These are phyloP conservation scores for Sialia sialis DNA, from an alignment of 2,113 vertebrate genomes.

Conservation along the genomic window DNA sequence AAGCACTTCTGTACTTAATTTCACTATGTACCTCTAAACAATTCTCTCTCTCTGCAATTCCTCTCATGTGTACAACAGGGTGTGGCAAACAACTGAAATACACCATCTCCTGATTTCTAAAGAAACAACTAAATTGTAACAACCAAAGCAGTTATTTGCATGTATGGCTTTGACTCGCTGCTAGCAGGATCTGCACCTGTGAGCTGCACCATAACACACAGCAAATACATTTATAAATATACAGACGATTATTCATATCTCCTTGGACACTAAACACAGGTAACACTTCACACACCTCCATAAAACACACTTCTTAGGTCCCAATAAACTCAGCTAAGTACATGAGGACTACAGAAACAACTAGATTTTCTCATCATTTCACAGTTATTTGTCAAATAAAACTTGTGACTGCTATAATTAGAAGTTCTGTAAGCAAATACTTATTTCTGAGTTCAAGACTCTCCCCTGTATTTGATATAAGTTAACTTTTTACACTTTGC, in stretches of 20 bases:
- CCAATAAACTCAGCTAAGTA: neutral
- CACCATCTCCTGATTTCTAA: neutral
- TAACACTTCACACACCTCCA: neutral
- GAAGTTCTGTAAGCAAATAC: neutral
- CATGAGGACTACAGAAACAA: neutral
- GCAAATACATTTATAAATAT: neutral
- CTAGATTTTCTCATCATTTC: neutral
- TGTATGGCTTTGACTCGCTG: neutral
- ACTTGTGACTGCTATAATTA: neutral
- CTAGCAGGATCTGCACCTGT: neutral
- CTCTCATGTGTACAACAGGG: neutral
- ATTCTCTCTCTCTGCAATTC: fast-evolving
- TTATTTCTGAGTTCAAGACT: neutral
- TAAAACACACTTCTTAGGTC: neutral
- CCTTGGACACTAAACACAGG: neutral
- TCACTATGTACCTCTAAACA: neutral
- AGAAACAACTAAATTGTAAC: neutral
- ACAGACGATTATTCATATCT: neutral
- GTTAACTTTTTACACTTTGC: neutral
- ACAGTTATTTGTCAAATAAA: neutral
- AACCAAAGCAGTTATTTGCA: neutral
- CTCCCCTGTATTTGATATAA: neutral
- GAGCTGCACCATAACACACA: neutral
- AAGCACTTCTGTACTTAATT: neutral
- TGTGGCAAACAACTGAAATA: neutral